Evolutionary conservation across 2,888 invertebrate genomes (phyloP).

Genomic region (Drosophila mimica): DNA sequence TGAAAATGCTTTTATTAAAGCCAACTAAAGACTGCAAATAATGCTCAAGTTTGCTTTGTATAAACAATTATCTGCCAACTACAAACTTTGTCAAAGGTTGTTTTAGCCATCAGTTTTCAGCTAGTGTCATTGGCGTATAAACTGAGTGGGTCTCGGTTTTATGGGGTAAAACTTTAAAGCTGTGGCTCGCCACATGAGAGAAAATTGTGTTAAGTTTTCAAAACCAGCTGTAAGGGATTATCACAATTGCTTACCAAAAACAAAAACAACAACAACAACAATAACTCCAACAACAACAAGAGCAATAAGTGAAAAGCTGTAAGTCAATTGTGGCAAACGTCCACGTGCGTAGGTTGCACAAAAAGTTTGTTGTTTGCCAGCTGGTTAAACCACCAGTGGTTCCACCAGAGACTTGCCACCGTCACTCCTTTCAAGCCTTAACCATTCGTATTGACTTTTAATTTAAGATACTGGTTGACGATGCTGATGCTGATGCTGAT

Average conservation of each 20-base stretch:
- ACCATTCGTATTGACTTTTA: constrained; percentile 63
- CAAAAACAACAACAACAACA: constrained; percentile 28
- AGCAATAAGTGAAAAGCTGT: constrained; percentile 56
- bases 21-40: background rate
- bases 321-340: constrained; percentile 67
- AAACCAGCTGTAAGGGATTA: constrained; percentile 47
- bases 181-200: constrained; percentile 42
- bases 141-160: background rate
- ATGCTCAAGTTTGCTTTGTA: background rate
- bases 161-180: constrained; percentile 15
- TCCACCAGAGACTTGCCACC: constrained; percentile 9
- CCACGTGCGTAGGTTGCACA: constrained; percentile 49
- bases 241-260: constrained; percentile 50
- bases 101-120: constrained; percentile 2
- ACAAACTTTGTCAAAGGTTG: background rate
- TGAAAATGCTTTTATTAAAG: background rate
- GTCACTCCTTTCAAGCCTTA: constrained; percentile 24
- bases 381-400: constrained; percentile 6
- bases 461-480: constrained; percentile 43
- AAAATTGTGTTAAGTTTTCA: constrained; percentile 35
- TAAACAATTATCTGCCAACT: background rate
- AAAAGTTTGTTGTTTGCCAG: constrained; percentile 45
- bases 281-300: constrained; percentile 23
- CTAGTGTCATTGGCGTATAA: constrained; percentile 18
- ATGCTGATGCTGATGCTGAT: background rate